Percentiles rank a stretch among this genome's conserved stretches.
These are phyloP conservation scores for Urophycis tenuis DNA, from an alignment of 2,797 vertebrate genomes.

Conservation along the genomic window DNA sequence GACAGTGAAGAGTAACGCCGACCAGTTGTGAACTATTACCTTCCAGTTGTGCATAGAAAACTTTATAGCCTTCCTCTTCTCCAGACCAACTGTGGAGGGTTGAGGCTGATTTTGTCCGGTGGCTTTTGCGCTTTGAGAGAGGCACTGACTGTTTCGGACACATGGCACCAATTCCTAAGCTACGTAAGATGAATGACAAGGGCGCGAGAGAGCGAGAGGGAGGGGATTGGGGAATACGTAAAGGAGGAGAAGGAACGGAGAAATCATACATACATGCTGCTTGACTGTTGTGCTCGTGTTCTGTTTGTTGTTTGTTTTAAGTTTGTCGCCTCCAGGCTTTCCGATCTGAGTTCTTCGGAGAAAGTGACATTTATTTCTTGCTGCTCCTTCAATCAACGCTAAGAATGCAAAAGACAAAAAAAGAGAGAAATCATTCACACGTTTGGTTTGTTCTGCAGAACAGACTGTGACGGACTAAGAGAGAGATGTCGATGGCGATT, in stretches of 20 bases:
- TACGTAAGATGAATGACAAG: neutral
- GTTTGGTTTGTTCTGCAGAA: constrained; percentile 32
- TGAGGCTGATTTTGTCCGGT: neutral
- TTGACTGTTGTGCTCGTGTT: constrained; percentile 50
- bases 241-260: constrained; percentile 31
- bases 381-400: constrained; percentile 65
- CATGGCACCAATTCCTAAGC: neutral
- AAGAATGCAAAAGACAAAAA: constrained; percentile 63
- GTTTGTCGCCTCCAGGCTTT: constrained; percentile 38
- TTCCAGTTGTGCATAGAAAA: neutral
- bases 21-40: constrained; percentile 1
- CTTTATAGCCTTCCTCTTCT: neutral
- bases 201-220: neutral
- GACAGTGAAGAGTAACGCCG: neutral
- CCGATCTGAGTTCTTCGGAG: constrained; percentile 45
- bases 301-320: constrained; percentile 33
- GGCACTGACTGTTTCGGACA: neutral
- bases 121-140: neutral
- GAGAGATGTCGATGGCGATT: constrained; percentile 43
- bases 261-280: constrained; percentile 66
- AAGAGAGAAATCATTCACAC: constrained; percentile 29
- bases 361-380: constrained; percentile 45
- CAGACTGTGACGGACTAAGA: constrained; percentile 30
- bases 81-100: neutral
- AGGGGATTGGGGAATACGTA: constrained; percentile 26